Conservation (phyloP, 2,888 invertebrate species). For the Eristalis intricaria region DNA sequence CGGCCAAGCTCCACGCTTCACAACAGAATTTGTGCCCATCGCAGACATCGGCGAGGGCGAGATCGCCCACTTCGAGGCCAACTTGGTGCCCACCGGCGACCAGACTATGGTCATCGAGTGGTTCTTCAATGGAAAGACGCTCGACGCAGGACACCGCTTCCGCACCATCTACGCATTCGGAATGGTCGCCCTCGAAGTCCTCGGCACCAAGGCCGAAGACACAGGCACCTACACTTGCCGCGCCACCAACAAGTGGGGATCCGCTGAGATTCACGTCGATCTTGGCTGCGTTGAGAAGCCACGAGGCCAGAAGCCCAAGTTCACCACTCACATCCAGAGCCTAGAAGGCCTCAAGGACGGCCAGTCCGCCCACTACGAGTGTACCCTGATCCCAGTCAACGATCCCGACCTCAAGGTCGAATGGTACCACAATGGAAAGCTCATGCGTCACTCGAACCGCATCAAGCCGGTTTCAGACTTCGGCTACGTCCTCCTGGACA, state of each 20-base stretch:
- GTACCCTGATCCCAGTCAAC: conserved; percentile 95
- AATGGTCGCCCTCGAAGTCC: conserved; percentile 97
- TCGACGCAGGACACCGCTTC: conserved; percentile 94
- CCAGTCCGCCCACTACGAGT: conserved; percentile 97
- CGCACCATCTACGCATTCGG: conserved; percentile 98
- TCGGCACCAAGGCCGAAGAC: conserved; percentile 96
- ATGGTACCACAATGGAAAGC: conserved; percentile 97
- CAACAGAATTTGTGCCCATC: conserved; percentile 92
- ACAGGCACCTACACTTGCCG: conserved; percentile 94
- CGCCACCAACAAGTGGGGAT: conserved; percentile 94
- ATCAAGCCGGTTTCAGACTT: conserved; percentile 97
- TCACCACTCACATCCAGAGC: conserved; percentile 93
- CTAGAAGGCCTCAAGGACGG: conserved; percentile 94
- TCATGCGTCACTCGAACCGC: conserved; percentile 92
- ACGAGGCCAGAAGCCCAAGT: conserved; percentile 92
- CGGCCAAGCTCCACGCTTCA: conserved; percentile 93
- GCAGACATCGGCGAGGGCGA: conserved; percentile 95
- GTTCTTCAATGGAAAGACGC: conserved; percentile 95
- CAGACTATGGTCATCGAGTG: conserved; percentile 97
- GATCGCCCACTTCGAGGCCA: conserved; percentile 98
- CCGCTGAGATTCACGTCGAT: conserved; percentile 91
- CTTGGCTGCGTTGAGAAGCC: conserved; percentile 92
- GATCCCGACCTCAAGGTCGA: conserved; percentile 97
- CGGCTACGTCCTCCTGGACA: conserved; percentile 96
- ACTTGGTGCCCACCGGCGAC: conserved; percentile 95